Evolutionary conservation across 2,113 vertebrate species (phyloP), one percentile per base, ranked within the genome.

Genomic region (Galemys pyrenaicus): DNA sequence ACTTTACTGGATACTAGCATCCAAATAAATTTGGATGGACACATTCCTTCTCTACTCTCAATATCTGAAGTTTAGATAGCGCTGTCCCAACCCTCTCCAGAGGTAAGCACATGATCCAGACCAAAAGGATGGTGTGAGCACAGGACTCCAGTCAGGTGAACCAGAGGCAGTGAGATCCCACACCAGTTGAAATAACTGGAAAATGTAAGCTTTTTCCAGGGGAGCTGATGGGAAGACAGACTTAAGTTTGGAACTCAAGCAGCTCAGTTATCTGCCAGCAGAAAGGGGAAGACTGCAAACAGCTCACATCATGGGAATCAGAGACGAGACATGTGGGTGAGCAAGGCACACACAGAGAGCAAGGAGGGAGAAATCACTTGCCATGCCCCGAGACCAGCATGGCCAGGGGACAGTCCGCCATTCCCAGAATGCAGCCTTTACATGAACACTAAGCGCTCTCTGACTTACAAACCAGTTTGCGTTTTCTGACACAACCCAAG

Each of bases 401-500:
- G 12, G 67, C 13, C 2, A 8, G 6, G 44, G 60, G 26, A 30
- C 28, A 81, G 32, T 49, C 15, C 30, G 12, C 54, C 83, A 85
- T 7, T 41, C 35, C 28, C 35, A 32, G 56, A 20, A 93, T 17
- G 60, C 6, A 9, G 24, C 19, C 68, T 44, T 32, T 35, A 78
- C 35, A 74, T 24, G 28, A 0, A 51, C 28, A 86, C 11, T 20
- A 82, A 58, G 54, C 35, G 68, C 30, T 54, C 35, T 49, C 35
- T 41, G 60, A 37, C 64, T 41, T 28, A 83, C 65, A 87, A 91
- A 67, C 17, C 54, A 80, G 81, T 62, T 39, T 39, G 30, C 6
- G 32, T 58, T 46, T 77, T 82, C 81, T 78, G 68, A 49, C 60
- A 41, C 58, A 90, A 82, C 22, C 75, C 51, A 65, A 96, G 41